Evolutionary conservation across 1,140 invertebrate species (phyloP).

Genomic region (Drosophila melanica): DNA sequence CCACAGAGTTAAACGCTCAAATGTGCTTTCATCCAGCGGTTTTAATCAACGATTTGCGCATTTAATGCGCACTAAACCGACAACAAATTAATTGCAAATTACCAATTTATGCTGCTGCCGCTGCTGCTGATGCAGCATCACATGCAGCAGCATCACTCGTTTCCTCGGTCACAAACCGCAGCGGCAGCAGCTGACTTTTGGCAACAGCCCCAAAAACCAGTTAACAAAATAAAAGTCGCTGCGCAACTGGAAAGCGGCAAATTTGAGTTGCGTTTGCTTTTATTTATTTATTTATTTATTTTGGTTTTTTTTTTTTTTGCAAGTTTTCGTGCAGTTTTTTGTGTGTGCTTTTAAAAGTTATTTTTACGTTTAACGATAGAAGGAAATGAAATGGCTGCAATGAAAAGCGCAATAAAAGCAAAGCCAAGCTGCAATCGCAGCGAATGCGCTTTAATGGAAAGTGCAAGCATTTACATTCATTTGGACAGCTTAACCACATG

Average conservation of each 20-base stretch:
- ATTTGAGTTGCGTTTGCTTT: slow-evolving; percentile 20
- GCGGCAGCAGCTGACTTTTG: slow-evolving; percentile 50
- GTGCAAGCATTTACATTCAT: slow-evolving; percentile 11
- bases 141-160: slow-evolving; percentile 52
- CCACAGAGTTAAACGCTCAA: slow-evolving; percentile 48
- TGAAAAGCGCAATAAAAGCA: slow-evolving; percentile 53
- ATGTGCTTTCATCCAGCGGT: slow-evolving; percentile 54
- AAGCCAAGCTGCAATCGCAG: slow-evolving; percentile 22
- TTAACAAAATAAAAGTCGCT: slow-evolving; percentile 65
- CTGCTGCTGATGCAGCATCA: slow-evolving; percentile 13
- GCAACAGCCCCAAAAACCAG: slow-evolving; percentile 48
- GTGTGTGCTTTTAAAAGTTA: slow-evolving; percentile 29
- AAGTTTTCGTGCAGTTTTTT: slow-evolving; percentile 27
- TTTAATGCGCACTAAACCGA: slow-evolving; percentile 71
- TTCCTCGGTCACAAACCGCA: slow-evolving; percentile 57
- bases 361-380: slow-evolving; percentile 67
- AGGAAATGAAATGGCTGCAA: slow-evolving; percentile 76
- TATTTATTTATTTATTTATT: slow-evolving; percentile 39
- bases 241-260: slow-evolving; percentile 63
- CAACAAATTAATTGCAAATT: slow-evolving; percentile 76
- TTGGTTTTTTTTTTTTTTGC: slow-evolving; percentile 20
- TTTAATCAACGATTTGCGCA: slow-evolving; percentile 65
- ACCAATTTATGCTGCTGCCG: slow-evolving; percentile 51
- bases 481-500: slow-evolving; percentile 14
- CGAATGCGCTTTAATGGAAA: slow-evolving; percentile 43